A percentile compares a stretch with the other conserved stretches of the same genome.
Evolutionary conservation across 2,888 invertebrate genomes (phyloP).

Genomic region (Eubasilissa splendida): DNA sequence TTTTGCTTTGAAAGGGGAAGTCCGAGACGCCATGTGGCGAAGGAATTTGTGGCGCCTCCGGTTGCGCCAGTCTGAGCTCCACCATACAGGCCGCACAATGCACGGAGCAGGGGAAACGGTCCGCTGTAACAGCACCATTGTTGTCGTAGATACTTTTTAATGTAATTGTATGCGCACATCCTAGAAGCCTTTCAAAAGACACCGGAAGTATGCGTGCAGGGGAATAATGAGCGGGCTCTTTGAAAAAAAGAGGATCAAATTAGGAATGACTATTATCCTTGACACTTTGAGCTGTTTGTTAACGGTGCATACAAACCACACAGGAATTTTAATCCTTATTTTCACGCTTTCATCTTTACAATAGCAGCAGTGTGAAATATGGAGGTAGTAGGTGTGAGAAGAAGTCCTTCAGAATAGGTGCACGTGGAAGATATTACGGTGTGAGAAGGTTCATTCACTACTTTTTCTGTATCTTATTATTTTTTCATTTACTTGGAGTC

Average conservation of each 20-base stretch:
- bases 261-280: constrained; percentile 44
- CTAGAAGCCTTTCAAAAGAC: constrained; percentile 44
- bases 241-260: constrained; percentile 40
- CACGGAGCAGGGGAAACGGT: constrained; percentile 12
- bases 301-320: constrained; percentile 42
- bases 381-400: constrained; percentile 2
- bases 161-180: constrained; percentile 43
- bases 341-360: constrained; percentile 41
- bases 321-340: constrained; percentile 48
- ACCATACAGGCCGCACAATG: not conserved
- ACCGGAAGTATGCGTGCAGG: constrained; percentile 56
- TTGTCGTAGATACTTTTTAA: constrained; percentile 12
- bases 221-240: constrained; percentile 50
- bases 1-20: constrained; percentile 31
- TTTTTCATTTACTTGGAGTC: too few relatives aligned
- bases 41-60: constrained; percentile 40
- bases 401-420: too few relatives aligned
- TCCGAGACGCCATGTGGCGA: constrained; percentile 28
- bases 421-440: too few relatives aligned
- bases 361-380: constrained; percentile 31
- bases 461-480: too few relatives aligned
- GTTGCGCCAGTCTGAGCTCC: constrained; percentile 22
- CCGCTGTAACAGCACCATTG: constrained; percentile 13
- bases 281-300: constrained; percentile 46
- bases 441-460: too few relatives aligned